These are phyloP conservation scores for Glyphotaelius pellucidus DNA, from an alignment of 2,888 invertebrate species.

Conservation along the genomic window DNA sequence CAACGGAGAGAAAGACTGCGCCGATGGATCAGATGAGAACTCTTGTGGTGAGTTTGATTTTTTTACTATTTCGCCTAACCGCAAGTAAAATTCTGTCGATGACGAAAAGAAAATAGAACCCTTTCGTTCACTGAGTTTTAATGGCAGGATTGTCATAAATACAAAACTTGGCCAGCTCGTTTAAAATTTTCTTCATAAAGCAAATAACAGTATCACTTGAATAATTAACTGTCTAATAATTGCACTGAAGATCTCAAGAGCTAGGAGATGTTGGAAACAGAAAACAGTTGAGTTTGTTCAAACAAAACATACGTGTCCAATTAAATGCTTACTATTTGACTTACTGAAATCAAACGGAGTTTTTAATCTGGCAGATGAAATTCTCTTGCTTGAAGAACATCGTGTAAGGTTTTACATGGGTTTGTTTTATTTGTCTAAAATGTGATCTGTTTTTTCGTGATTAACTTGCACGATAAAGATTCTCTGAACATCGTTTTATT, in stretches of 20 bases:
- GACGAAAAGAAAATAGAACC: no score
- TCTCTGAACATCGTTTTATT: not conserved
- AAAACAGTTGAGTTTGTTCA: no score
- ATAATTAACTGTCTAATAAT: no score
- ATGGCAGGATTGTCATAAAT: no score
- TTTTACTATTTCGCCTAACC: not conserved
- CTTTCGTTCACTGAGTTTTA: no score
- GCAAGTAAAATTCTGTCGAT: not conserved
- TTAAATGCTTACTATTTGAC: no score
- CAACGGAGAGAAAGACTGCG: conserved; percentile 93
- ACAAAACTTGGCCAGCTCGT: no score
- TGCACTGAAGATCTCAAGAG: no score
- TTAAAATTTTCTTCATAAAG: not conserved
- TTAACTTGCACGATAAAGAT: not conserved
- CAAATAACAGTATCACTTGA: not conserved
- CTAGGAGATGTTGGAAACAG: no score
- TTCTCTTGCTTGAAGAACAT: no score
- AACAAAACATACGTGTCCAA: no score
- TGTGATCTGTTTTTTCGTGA: not conserved
- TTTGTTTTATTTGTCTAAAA: not conserved
- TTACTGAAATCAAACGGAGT: not conserved
- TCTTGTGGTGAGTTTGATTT: conserved; percentile 85
- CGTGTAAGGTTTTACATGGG: not conserved
- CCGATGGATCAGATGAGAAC: conserved; percentile 93
- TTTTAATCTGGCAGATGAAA: not conserved